phyloP scores from a whole-genome alignment of 2,888 invertebrate genomes.

The Eubasilissa splendida region DNA sequence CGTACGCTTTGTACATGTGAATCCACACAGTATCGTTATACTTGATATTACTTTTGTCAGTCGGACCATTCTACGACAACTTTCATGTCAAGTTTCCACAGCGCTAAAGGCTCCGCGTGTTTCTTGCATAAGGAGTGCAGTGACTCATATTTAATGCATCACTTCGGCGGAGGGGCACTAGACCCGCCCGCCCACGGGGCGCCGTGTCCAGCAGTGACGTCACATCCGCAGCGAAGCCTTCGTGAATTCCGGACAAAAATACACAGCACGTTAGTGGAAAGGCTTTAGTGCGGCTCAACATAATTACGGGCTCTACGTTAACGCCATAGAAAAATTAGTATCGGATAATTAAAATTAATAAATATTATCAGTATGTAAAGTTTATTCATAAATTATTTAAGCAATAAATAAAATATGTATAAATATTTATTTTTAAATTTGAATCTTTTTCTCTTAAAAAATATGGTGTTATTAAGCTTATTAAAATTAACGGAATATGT shows the following conservation, averaged over 20 bases:
- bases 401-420: too few species aligned
- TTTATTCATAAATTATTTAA: too few species aligned
- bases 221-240: slow-evolving; percentile 44
- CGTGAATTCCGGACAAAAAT: slow-evolving; percentile 30
- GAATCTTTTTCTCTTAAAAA: too few species aligned
- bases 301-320: background rate
- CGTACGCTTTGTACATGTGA: too few species aligned
- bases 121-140: slow-evolving; percentile 30
- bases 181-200: slow-evolving; percentile 40
- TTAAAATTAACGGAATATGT: background rate
- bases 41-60: too few species aligned
- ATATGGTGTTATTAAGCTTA: background rate
- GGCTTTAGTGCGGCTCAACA: background rate
- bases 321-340: background rate
- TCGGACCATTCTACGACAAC: too few species aligned
- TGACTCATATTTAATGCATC: slow-evolving; percentile 55
- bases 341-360: background rate
- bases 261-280: background rate
- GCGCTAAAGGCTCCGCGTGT: slow-evolving; percentile 16
- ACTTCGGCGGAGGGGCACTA: slow-evolving; percentile 11
- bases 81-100: too few species aligned
- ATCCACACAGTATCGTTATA: too few species aligned
- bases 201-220: slow-evolving; percentile 38
- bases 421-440: too few species aligned
- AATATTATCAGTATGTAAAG: background rate